Evolutionary conservation across 2,888 invertebrate genomes (phyloP), one percentile per base, ranked within the genome.

Genomic region (Pogonocherus hispidulus): DNA sequence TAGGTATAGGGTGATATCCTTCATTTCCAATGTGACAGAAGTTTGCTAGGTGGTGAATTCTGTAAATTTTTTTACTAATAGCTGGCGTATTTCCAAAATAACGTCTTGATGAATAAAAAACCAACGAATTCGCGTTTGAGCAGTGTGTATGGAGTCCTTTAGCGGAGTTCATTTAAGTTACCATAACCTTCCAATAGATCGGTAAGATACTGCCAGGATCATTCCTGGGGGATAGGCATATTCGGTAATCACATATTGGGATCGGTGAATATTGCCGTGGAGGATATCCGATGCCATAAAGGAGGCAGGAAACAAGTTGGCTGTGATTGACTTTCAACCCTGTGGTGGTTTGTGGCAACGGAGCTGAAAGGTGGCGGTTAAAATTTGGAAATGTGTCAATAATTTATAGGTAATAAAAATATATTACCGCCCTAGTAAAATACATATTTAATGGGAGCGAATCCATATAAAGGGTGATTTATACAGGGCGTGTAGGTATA

Each of bases 101-200:
- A n/a, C n/a, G n/a, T n/a, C n/a, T n/a, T n/a, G n/a, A n/a, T n/a
- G n/a, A n/a, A n/a, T n/a, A n/a, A n/a, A n/a, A n/a, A n/a, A n/a
- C n/a, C n/a, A n/a, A n/a, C 27, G 8, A 27, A 27, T 8, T 8
- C 27, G 3, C 27, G 27, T 27, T 27, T 8, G 8, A 27, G 4
- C 8, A 8, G 27, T 5, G 8, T 27, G 27, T 27, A 27, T 27
- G 27, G 27, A 27, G 27, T 27, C 27, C 8, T 27, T 41, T 67
- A 47, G 49, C 57, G 44, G 46, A 63, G 51, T 66, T 66, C 35
- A 63, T 69, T 63, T 66, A 46, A 46, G 59, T 66, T 66, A 59
- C 59, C 66, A 66, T 63, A 66, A 63, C 63, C 59, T 44, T 51
- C 47, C 37, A 11, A 18, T 20, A 55, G 37, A 55, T 55, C 1